Base-by-base conservation (phyloP, 2,797 vertebrate species). In the Ibycter americanus region DNA sequence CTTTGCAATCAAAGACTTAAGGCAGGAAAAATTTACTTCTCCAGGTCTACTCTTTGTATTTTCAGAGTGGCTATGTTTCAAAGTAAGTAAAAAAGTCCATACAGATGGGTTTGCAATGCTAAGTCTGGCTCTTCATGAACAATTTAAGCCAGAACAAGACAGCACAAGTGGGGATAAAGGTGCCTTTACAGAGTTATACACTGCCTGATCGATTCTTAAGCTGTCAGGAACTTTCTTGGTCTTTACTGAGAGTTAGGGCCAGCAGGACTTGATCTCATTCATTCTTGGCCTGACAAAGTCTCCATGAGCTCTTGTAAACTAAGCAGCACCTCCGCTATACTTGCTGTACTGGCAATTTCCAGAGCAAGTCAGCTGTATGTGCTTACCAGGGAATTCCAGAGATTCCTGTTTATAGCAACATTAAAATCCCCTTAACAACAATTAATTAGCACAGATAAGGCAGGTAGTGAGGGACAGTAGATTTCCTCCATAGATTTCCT, bases 391-490 rank as follows among this genome's bases (percentile, higher is more conserved):
- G 85, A 88, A 93, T 93, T 90, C 87, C 89, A 86, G 66, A 86
- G 51, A 94, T 95, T 88, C 77, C 47, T 89, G 46, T 59, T 79
- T 66, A 47, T 40, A 78, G 47, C 78, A 78, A 78, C 76, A 73
- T 90, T 86, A 42, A 90, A 93, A 95, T 81, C 83, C 62, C 76
- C 38, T 81, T 76, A 76, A 76, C 42, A 74, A 79, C 58, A 86
- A 90, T 88, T 84, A 86, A 90, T 88, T 84, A 88, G 42, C 83
- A 83, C 66, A 74, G 83, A 93, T 90, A 93, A 91, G 62, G 63
- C 31, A 83, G 68, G 67, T 47, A 71, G 56, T 12, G 20, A 66
- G 63, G 34, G 32, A 89, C 63, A 94, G 82, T 22, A 70, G 81
- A 80, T 87, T 73, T 88, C 80, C 76, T 86, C 59, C 49, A 40